Base-by-base conservation (phyloP, 2,797 vertebrate species). In the Eupleurogrammus muticus region DNA sequence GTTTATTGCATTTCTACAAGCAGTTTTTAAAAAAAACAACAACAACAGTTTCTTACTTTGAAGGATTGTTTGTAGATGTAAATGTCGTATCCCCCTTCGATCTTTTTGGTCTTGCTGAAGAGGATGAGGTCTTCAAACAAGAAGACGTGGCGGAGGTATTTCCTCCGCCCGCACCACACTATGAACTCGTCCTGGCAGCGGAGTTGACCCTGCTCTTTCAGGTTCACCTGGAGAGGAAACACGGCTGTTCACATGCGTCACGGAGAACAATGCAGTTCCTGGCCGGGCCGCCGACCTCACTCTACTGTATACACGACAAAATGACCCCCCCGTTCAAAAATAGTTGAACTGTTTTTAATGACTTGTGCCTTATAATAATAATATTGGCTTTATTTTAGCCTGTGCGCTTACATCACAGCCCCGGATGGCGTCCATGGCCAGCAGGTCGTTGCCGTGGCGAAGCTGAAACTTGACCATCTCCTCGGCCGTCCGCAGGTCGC, bases 121-220 rank as follows among this genome's bases (percentile, higher is more conserved):
- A 96, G 94, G 87, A 96, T 95, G 80, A 96, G 95, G 73, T 96
- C 96, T 76, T 96, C 95, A 60, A 96, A 97, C 75, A 96, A 94
- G 82, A 97, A 96, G 83, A 96, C 92, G 0, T 94, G 95, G 2
- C 96, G 93, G 59, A 95, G 92, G 84, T 94, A 95, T 82, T 96
- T 96, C 87, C 91, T 96, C 51, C 96, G 94, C 49, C 95, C 95
- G 19, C 95, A 96, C 92, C 93, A 96, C 53, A 96, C 92, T 13
- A 95, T 90, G 84, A 96, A 96, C 90, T 96, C 96, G 38, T 96
- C 96, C 89, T 95, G 95, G 84, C 94, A 95, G 62, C 94, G 92
- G 67, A 96, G 93, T 32, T 94, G 95, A 65, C 96, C 95, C 84
- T 97, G 96, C 51, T 96, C 96, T 82, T 96, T 96, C 13, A 96